Conservation (phyloP, 1,140 invertebrate genomes). For the Drosophila sp. region DNA sequence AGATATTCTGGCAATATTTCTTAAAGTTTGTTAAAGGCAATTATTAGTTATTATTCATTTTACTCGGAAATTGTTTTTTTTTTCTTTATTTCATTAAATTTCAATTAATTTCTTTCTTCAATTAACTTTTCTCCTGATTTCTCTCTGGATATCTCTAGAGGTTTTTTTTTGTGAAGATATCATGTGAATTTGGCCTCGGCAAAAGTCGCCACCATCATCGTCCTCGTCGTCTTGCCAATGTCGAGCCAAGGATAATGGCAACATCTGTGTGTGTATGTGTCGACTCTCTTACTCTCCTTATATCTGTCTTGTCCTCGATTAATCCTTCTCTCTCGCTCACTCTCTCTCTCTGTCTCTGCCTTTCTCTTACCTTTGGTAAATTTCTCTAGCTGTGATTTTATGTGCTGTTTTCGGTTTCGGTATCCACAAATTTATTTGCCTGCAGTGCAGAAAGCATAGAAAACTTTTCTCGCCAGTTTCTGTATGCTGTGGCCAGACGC, state of each 20-base stretch:
- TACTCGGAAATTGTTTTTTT: too few relatives aligned
- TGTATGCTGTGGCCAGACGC: slow-evolving; percentile 37
- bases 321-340: not conserved
- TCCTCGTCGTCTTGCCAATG: slow-evolving; percentile 34
- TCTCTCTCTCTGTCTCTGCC: not conserved
- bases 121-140: not conserved
- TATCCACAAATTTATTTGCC: slow-evolving; percentile 79
- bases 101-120: too few relatives aligned
- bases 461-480: slow-evolving; percentile 58
- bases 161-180: not conserved
- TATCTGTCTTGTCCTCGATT: slow-evolving; percentile 9
- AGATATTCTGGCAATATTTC: too few relatives aligned
- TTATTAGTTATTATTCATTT: too few relatives aligned
- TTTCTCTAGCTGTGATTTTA: slow-evolving; percentile 76
- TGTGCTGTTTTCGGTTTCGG: slow-evolving; percentile 77
- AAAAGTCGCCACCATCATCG: not conserved
- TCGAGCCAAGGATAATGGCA: slow-evolving; percentile 46
- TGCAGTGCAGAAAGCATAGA: slow-evolving; percentile 70
- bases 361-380: slow-evolving; percentile 55
- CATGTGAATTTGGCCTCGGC: slow-evolving; percentile 11
- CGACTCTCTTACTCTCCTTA: slow-evolving; percentile 4
- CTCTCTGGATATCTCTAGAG: not conserved
- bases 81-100: too few relatives aligned
- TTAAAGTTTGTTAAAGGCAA: too few relatives aligned
- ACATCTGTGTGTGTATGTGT: slow-evolving; percentile 18